A percentile compares a stretch with the other conserved stretches of the same genome.
Evolutionary conservation across 2,797 vertebrate species (phyloP).

Genomic region (Danio tinwini): DNA sequence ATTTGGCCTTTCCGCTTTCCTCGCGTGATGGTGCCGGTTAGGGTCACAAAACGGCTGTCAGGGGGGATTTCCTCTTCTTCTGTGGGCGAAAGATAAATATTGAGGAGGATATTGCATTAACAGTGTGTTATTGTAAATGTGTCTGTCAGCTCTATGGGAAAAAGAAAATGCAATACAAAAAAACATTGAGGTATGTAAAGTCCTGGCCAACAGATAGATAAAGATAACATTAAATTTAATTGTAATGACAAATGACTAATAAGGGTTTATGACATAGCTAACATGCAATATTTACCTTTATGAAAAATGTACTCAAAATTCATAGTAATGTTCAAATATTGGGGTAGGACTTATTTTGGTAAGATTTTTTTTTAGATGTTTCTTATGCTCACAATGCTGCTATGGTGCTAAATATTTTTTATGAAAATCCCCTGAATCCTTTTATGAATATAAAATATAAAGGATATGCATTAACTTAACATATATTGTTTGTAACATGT

Average conservation of each 20-base stretch:
- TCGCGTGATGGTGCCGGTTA: constrained; percentile 87
- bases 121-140: neutral
- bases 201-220: neutral
- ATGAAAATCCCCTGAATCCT: too few relatives aligned
- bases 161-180: neutral
- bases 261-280: neutral
- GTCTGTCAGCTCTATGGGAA: neutral
- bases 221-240: neutral
- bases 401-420: too few relatives aligned
- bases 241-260: neutral
- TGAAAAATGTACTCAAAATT: neutral
- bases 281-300: neutral
- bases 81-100: constrained; percentile 50
- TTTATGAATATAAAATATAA: too few relatives aligned
- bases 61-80: constrained; percentile 79
- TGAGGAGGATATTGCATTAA: neutral
- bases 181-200: neutral
- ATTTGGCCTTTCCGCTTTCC: constrained; percentile 89
- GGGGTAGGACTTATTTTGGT: too few relatives aligned
- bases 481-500: too few relatives aligned
- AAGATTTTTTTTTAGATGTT: neutral
- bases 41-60: constrained; percentile 84
- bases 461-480: too few relatives aligned
- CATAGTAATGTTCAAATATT: neutral
- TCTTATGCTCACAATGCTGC: too few relatives aligned